Conservation (phyloP, 2,797 vertebrate species). For the Arrhamphus sclerolepis region DNA sequence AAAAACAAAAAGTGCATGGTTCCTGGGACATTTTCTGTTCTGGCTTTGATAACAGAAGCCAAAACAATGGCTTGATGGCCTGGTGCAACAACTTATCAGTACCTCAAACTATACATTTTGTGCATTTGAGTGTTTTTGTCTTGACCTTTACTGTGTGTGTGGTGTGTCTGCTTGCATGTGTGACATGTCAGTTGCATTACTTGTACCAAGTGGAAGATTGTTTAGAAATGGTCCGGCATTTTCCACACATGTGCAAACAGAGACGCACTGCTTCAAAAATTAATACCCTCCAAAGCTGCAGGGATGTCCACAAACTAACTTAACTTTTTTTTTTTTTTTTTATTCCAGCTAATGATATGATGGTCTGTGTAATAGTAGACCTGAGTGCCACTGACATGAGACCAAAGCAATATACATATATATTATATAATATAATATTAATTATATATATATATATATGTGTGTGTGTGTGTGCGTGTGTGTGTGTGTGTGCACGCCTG, state of each 20-base stretch:
- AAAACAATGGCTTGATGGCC: slow-evolving; percentile 23
- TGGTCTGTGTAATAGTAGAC: slow-evolving; percentile 67
- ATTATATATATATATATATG: too few relatives aligned
- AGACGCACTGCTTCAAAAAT: slow-evolving; percentile 30
- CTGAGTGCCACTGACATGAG: slow-evolving; percentile 79
- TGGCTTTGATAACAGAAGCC: slow-evolving; percentile 27
- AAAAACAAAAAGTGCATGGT: slow-evolving; percentile 1
- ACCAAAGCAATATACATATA: too few relatives aligned
- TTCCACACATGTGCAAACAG: slow-evolving; percentile 4
- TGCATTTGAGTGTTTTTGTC: slow-evolving; percentile 41
- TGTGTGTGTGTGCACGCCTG: slow-evolving; percentile 23
- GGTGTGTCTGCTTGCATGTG: slow-evolving; percentile 29
- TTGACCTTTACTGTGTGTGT: slow-evolving; percentile 33
- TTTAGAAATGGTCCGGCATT: slow-evolving; percentile 65
- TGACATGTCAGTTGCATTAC: slow-evolving; percentile 51
- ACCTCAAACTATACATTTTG: slow-evolving; percentile 36
- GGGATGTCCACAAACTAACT: slow-evolving; percentile 42
- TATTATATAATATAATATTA: too few relatives aligned
- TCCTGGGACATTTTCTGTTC: slow-evolving; percentile 20
- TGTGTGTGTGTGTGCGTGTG: slow-evolving; percentile 35
- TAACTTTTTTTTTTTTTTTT: slow-evolving; percentile 49
- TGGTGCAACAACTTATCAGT: slow-evolving; percentile 33
- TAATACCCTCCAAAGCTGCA: slow-evolving; percentile 31
- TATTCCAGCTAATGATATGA: slow-evolving; percentile 44
- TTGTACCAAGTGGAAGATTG: slow-evolving; percentile 65